These are phyloP conservation scores for Nesogale talazaci DNA, from an alignment of 2,113 vertebrate genomes.

Conservation along the genomic window DNA sequence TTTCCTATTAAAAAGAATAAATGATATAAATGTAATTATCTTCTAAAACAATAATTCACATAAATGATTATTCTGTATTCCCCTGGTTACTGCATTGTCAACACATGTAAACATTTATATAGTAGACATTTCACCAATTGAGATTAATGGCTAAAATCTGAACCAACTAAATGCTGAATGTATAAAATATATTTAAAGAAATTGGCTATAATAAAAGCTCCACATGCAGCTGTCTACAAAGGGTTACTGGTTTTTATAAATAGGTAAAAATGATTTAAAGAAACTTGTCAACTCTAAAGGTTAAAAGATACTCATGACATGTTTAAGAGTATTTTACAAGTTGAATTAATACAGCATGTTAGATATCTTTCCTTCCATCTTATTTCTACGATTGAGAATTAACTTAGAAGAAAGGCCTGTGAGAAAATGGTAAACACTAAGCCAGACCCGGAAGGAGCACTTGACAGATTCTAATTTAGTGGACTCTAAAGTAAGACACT, in stretches of 20 bases:
- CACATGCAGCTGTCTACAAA: background rate
- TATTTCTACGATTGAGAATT: constrained; percentile 8
- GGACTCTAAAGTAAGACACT: constrained; percentile 31
- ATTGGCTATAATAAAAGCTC: background rate
- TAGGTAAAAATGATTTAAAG: constrained; percentile 42
- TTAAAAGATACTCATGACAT: constrained; percentile 24
- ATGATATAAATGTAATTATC: constrained; percentile 7
- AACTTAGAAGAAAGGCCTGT: constrained; percentile 20
- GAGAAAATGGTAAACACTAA: constrained; percentile 18
- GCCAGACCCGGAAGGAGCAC: background rate
- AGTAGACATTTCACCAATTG: constrained; percentile 49
- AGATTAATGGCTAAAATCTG: constrained; percentile 13
- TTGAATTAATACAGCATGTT: constrained; percentile 49
- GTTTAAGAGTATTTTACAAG: constrained; percentile 44
- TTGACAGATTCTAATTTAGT: constrained; percentile 36
- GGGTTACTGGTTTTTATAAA: background rate
- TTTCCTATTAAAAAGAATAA: constrained; percentile 46
- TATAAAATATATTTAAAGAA: constrained; percentile 45
- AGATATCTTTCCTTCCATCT: background rate
- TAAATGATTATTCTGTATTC: constrained; percentile 6
- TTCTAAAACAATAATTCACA: constrained; percentile 37
- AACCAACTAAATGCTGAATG: background rate
- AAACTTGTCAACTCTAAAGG: constrained; percentile 4
- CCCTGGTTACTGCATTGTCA: background rate
- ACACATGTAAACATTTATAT: constrained; percentile 39